These are phyloP conservation scores for Noctilio leporinus DNA, from an alignment of 2,113 vertebrate species.

Conservation along the genomic window DNA sequence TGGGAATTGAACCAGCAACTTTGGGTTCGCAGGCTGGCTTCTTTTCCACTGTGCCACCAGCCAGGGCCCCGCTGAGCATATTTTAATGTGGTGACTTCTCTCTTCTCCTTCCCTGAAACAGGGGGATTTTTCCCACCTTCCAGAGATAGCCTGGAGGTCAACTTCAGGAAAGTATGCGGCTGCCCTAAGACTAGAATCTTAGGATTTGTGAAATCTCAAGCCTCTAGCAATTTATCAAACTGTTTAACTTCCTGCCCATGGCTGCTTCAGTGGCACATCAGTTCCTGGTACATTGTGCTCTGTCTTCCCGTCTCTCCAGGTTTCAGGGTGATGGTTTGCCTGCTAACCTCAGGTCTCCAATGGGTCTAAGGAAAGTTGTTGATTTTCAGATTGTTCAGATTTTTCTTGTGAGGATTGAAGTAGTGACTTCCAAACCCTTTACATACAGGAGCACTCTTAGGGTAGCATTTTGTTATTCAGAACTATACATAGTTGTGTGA, in stretches of 20 bases:
- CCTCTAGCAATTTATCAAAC: neutral
- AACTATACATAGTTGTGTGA: neutral
- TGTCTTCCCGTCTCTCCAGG: neutral
- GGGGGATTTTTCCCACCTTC: neutral
- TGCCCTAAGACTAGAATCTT: neutral
- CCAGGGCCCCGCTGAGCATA: no score
- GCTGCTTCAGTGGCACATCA: neutral
- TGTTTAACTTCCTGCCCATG: neutral
- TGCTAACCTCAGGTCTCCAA: neutral
- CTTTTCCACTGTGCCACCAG: no score
- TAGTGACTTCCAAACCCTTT: neutral
- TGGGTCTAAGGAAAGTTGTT: neutral
- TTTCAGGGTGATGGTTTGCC: neutral
- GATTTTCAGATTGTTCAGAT: neutral
- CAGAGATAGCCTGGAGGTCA: neutral
- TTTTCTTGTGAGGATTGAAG: neutral
- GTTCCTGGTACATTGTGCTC: neutral
- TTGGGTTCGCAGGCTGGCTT: no score
- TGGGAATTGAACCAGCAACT: no score
- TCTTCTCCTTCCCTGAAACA: neutral
- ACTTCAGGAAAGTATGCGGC: neutral
- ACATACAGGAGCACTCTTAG: neutral
- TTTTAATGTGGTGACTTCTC: slow-evolving; percentile 49
- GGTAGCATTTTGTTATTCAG: neutral
- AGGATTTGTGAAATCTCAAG: neutral